A percentile compares a stretch with the other conserved stretches of the same genome.
Conservation (phyloP, 1,140 invertebrate genomes). For the Calycopis cecrops region DNA sequence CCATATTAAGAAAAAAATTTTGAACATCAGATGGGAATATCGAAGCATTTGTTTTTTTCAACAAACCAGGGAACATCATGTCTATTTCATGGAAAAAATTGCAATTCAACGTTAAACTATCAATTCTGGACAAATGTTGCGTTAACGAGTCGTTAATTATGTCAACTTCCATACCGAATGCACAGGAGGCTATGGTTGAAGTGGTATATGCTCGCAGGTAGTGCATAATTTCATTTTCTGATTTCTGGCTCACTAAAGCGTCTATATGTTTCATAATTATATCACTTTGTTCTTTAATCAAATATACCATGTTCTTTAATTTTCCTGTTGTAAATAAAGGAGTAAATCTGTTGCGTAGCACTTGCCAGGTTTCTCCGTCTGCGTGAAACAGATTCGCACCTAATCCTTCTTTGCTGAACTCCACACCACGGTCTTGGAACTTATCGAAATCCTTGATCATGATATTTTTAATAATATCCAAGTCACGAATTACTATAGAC, state of each 20-base stretch:
- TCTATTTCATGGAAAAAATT: slow-evolving; percentile 26
- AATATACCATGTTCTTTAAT: slow-evolving; percentile 59
- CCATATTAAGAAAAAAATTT: slow-evolving; percentile 28
- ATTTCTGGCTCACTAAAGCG: slow-evolving; percentile 17
- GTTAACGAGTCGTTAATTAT: slow-evolving; percentile 17
- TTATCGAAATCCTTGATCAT: slow-evolving; percentile 76
- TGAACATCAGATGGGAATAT: slow-evolving; percentile 19
- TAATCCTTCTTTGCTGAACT: slow-evolving; percentile 69
- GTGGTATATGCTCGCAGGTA: slow-evolving; percentile 54
- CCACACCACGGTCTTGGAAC: slow-evolving; percentile 67
- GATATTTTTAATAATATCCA: slow-evolving; percentile 76
- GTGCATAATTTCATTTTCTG: slow-evolving; percentile 51
- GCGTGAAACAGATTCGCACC: slow-evolving; percentile 59
- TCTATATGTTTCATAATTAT: slow-evolving; percentile 35
- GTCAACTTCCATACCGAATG: slow-evolving; percentile 75
- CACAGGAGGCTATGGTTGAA: slow-evolving; percentile 71
- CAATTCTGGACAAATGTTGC: slow-evolving; percentile 11
- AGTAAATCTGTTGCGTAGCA: slow-evolving; percentile 68
- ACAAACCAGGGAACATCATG: slow-evolving; percentile 30
- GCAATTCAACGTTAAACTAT: slow-evolving; percentile 19
- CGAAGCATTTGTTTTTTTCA: slow-evolving; percentile 24
- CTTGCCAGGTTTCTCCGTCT: slow-evolving; percentile 72
- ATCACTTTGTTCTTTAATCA: slow-evolving; percentile 43
- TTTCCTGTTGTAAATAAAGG: slow-evolving; percentile 75
- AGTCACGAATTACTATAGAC: slow-evolving; percentile 67